These are phyloP conservation scores for Platysternon megacephalum DNA, from an alignment of 2,113 vertebrate genomes.

Conservation along the genomic window DNA sequence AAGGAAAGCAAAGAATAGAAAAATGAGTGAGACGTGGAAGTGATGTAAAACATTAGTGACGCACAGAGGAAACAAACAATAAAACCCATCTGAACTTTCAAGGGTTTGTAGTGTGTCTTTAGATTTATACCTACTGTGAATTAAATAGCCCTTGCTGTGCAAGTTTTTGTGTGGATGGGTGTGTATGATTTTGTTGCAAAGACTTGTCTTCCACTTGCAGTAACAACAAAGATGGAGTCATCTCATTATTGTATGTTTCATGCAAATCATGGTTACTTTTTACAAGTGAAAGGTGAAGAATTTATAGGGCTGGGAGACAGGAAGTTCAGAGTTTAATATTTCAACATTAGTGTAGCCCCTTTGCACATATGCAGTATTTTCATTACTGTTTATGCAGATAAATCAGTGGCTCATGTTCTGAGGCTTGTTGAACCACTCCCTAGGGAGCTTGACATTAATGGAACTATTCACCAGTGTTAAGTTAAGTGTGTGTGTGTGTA, in stretches of 20 bases:
- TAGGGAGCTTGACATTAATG: not conserved
- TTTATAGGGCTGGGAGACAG: not conserved
- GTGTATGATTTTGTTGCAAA: not conserved
- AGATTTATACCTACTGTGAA: not conserved
- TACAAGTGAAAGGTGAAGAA: not conserved
- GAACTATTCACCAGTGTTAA: not conserved
- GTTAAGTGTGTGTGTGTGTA: not conserved
- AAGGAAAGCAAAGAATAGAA: not conserved
- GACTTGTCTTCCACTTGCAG: not conserved
- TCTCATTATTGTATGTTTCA: not conserved
- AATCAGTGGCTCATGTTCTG: not conserved
- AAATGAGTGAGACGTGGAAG: not conserved
- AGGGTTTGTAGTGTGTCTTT: not conserved
- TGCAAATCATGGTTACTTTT: not conserved
- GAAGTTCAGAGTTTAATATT: not conserved
- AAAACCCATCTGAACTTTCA: not conserved
- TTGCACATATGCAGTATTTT: not conserved
- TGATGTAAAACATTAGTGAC: not conserved
- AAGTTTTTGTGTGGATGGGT: not conserved
- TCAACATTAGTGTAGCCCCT: not conserved
- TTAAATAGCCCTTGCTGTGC: not conserved
- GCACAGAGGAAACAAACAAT: not conserved
- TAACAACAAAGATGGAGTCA: not conserved
- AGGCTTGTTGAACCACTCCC: not conserved
- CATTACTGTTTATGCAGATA: not conserved